Conservation (phyloP, 2,888 invertebrate species). For the Apotomis betuletana region DNA sequence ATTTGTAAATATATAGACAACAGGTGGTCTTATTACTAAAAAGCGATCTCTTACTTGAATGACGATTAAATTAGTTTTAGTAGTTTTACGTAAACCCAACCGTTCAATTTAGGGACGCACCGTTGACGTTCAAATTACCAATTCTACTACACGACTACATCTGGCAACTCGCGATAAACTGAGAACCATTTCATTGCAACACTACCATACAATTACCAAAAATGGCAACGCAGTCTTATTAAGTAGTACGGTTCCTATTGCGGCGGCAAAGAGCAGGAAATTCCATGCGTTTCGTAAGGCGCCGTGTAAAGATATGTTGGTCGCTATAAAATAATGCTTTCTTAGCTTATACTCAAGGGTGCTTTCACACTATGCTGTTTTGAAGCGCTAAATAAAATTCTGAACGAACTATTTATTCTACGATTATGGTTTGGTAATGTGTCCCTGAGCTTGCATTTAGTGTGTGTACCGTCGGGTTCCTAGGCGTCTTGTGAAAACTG, state of each 20-base stretch:
- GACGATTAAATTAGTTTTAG: accelerated
- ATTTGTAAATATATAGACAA: too few relatives aligned
- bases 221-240: neutral
- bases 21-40: too few relatives aligned
- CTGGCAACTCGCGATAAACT: slow-evolving; percentile 10
- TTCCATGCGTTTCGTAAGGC: neutral
- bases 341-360: slow-evolving; percentile 17
- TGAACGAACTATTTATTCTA: neutral
- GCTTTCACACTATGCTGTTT: slow-evolving; percentile 17
- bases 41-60: too few relatives aligned
- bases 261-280: neutral
- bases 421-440: neutral
- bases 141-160: slow-evolving; percentile 1
- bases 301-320: neutral
- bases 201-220: slow-evolving; percentile 19
- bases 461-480: too few relatives aligned
- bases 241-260: neutral
- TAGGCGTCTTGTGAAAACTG: too few relatives aligned
- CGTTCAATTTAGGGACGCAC: neutral
- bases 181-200: slow-evolving; percentile 22
- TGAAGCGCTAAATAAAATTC: neutral
- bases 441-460: too few relatives aligned
- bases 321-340: slow-evolving; percentile 26
- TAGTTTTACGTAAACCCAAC: neutral
- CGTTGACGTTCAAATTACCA: slow-evolving; percentile 1